Evolutionary conservation across 2,888 invertebrate species (phyloP).

Genomic region (Polymixis flavicincta): DNA sequence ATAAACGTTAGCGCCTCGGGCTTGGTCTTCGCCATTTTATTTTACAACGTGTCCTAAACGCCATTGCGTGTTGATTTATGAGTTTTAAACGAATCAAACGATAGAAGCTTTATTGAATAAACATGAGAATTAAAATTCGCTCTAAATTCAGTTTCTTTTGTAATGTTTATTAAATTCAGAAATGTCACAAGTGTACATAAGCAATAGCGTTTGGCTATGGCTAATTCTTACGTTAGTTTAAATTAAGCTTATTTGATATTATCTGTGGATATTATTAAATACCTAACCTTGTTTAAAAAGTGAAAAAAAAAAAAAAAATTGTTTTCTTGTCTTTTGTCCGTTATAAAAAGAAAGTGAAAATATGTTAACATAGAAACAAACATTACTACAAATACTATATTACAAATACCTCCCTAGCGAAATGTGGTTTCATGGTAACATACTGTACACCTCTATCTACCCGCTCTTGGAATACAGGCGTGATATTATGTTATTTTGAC

Average conservation of each 20-base stretch:
- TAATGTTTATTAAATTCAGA: slow-evolving; percentile 42
- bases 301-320: not conserved
- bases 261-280: no score
- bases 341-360: not conserved
- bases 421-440: not conserved
- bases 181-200: slow-evolving; percentile 23
- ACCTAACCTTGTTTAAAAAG: not conserved
- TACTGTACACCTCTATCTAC: not conserved
- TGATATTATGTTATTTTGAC: not conserved
- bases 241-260: no score
- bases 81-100: slow-evolving; percentile 34
- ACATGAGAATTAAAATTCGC: slow-evolving; percentile 47
- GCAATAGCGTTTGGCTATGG: slow-evolving; percentile 5
- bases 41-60: slow-evolving; percentile 14
- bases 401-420: no score
- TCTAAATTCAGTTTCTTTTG: slow-evolving; percentile 54
- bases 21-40: slow-evolving; percentile 33
- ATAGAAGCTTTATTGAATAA: slow-evolving; percentile 42
- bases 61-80: slow-evolving; percentile 54
- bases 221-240: not conserved
- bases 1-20: slow-evolving; percentile 42
- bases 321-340: not conserved
- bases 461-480: not conserved
- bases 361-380: not conserved
- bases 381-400: no score